A percentile compares a stretch with the other conserved stretches of the same genome.
Conservation (phyloP, 1,140 invertebrate species). For the Drosophila kohkoa region DNA sequence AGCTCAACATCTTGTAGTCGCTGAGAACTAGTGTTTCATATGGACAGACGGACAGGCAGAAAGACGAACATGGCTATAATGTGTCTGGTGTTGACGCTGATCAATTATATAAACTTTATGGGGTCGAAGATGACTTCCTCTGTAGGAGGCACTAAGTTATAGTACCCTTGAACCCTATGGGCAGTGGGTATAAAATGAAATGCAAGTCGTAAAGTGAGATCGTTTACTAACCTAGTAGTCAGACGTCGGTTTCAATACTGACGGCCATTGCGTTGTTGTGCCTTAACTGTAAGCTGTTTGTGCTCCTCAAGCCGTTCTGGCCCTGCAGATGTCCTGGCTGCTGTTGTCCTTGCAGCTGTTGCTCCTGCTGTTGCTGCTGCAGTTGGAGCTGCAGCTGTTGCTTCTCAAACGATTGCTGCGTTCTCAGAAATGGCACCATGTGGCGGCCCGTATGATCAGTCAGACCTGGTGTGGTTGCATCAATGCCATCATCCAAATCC, state of each 20-base stretch:
- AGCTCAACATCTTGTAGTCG: no score
- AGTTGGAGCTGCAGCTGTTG: slow-evolving; percentile 78
- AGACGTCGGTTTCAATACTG: slow-evolving; percentile 98
- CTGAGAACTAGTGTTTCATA: no score
- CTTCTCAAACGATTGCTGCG: slow-evolving; percentile 83
- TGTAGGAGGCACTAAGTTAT: no score
- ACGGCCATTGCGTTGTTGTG: slow-evolving; percentile 91
- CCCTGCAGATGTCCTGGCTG: slow-evolving; percentile 63
- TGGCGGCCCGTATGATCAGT: slow-evolving; percentile 84
- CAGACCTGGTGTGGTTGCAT: slow-evolving; percentile 90
- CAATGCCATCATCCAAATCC: slow-evolving; percentile 96
- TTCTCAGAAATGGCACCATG: slow-evolving; percentile 84
- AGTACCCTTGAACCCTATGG: no score
- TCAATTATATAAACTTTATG: no score
- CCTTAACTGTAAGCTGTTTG: slow-evolving; percentile 93
- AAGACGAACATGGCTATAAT: no score
- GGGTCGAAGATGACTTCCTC: no score
- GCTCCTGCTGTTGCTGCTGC: slow-evolving; percentile 65
- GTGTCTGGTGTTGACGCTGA: no score
- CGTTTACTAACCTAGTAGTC: slow-evolving; percentile 92
- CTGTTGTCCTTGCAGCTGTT: slow-evolving; percentile 70
- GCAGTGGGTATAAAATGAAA: no score
- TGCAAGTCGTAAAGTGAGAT: no score
- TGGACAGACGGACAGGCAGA: no score
- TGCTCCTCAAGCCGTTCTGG: slow-evolving; percentile 87